Evolutionary conservation across 2,888 invertebrate genomes (phyloP).

Genomic region (Bhutanitis thaidina): DNA sequence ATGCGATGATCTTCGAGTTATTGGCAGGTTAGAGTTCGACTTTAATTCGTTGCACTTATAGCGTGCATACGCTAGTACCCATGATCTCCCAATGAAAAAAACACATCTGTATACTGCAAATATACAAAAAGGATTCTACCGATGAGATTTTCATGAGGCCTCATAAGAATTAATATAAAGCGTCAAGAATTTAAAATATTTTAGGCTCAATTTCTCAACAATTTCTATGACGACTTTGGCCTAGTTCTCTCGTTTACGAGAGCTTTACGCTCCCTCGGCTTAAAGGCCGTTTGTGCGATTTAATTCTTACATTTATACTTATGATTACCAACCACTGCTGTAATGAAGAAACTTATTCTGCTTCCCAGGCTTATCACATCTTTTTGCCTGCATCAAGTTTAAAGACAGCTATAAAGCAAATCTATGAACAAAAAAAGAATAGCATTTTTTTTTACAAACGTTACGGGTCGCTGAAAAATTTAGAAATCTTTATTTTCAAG

Average conservation of each 20-base stretch:
- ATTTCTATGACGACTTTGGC: slow-evolving; percentile 31
- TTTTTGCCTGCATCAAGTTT: slow-evolving; percentile 10
- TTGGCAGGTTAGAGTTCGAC: too few species aligned
- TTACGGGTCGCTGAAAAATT: too few species aligned
- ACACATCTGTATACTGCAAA: too few species aligned
- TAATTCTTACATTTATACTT: slow-evolving; percentile 18
- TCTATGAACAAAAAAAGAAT: too few species aligned
- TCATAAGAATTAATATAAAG: slow-evolving; percentile 4
- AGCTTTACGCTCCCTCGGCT: slow-evolving; percentile 23
- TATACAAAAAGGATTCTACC: too few species aligned
- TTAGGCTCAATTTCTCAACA: slow-evolving; percentile 28
- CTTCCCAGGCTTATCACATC: slow-evolving; percentile 6
- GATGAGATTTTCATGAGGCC: too few species aligned
- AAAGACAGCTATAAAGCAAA: background rate
- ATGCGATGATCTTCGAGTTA: too few species aligned
- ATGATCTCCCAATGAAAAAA: too few species aligned
- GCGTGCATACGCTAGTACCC: too few species aligned
- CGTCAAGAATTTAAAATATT: slow-evolving; percentile 27
- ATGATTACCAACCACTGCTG: slow-evolving; percentile 5
- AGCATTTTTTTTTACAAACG: too few species aligned
- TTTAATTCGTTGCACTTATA: too few species aligned
- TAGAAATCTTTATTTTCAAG: too few species aligned
- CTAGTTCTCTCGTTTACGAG: slow-evolving; percentile 26
- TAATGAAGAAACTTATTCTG: slow-evolving; percentile 10
- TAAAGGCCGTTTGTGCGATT: slow-evolving; percentile 26